Evolutionary conservation across 1,140 invertebrate genomes (phyloP), one percentile per base, ranked within the genome.

Genomic region (Colletes latitarsis): DNA sequence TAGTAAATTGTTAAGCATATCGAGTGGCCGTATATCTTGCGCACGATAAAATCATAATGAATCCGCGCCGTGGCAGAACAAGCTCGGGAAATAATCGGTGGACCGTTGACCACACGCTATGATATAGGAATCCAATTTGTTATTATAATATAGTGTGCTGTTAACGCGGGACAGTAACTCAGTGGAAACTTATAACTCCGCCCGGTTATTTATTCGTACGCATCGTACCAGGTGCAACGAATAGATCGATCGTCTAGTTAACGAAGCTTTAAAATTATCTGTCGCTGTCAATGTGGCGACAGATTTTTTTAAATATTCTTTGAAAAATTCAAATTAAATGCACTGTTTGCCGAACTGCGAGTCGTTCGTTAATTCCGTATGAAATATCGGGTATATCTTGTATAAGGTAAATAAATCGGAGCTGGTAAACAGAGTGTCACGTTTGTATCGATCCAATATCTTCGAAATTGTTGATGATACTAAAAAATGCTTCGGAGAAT

Each of bases 11-110:
- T 75, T 80, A 74, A 74, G 71, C 63, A 58, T 57, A 83, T 84
- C 64, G 69, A 77, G 43, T 30, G 73, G 53, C 62, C 68, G 52
- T 73, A 72, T 53, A 74, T 76, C 60, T 81, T 63, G 78, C 53
- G 19, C 67, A 53, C 70, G 83, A 85, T 85, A 85, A 84, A 71
- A 85, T 85, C 82, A 60, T 73, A 73, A 79, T 57, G 77, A 73
- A 62, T 64, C 52, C 41, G 14, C 43, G 77, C 52, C 19, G 39
- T 15, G 39, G 9, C 69, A 2, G 69, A 69, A 72, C 69, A 71
- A 63, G 58, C 77, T 78, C 14, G 60, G 30, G 70, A 73, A 79
- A 79, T 79, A 73, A 79, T 79, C 77, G 77, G 10, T 41, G 49
- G 69, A 21, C 77, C 15, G 46, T 52, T 62, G 55, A 52, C 75